phyloP scores from a whole-genome alignment of 2,113 vertebrate species.

The Alexandromys fortis region DNA sequence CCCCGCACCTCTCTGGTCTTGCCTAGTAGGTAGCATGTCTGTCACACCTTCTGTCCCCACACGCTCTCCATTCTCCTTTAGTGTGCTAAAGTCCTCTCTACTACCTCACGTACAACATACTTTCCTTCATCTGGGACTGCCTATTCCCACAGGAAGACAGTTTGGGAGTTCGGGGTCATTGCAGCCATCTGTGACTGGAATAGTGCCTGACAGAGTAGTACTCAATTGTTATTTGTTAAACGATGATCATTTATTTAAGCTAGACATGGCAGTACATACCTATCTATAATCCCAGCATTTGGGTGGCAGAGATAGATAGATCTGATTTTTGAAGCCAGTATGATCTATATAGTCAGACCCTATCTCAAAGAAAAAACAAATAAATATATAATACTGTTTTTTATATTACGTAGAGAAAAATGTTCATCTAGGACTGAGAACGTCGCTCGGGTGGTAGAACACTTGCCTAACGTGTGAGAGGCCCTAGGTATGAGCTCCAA shows the following conservation, averaged over 20 bases:
- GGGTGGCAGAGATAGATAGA: background rate
- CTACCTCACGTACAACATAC: background rate
- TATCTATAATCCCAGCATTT: background rate
- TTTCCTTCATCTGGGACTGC: background rate
- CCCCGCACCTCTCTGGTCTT: background rate
- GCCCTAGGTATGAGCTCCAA: background rate
- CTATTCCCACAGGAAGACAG: background rate
- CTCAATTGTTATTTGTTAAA: background rate
- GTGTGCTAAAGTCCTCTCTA: conserved; percentile 28
- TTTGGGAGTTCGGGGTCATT: conserved; percentile 24
- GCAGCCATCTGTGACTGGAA: conserved; percentile 16
- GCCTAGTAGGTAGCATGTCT: background rate
- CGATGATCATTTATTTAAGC: background rate
- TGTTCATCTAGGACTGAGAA: background rate
- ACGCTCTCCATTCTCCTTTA: background rate
- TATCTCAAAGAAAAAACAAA: background rate
- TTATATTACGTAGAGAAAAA: background rate
- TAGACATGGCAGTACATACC: background rate
- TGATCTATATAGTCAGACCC: background rate
- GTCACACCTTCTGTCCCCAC: background rate
- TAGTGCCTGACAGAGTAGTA: background rate
- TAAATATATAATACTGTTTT: background rate
- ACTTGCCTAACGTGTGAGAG: background rate
- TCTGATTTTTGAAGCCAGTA: background rate
- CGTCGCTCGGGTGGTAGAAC: background rate